A percentile compares a stretch with the other conserved stretches of the same genome.
phyloP scores from a whole-genome alignment of 23 tunicate species.

The Styela plicata region DNA sequence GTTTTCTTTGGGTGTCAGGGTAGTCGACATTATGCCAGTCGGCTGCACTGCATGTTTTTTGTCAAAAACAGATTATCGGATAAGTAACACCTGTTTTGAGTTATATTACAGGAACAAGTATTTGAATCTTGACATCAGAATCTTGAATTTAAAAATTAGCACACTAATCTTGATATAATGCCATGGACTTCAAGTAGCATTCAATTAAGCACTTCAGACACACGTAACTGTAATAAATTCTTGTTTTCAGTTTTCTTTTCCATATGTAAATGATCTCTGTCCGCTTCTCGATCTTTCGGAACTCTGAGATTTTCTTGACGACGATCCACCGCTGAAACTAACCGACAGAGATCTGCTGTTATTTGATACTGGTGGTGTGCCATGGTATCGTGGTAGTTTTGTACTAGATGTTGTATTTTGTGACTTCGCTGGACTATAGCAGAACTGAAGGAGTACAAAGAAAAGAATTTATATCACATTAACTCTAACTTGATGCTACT shows the following conservation, averaged over 20 bases:
- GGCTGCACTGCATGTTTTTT: no score
- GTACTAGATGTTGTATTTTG: not conserved
- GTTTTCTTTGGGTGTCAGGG: no score
- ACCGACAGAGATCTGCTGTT: not conserved
- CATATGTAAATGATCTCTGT: not conserved
- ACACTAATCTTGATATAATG: no score
- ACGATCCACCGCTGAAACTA: not conserved
- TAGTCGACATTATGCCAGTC: no score
- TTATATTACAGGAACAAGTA: no score
- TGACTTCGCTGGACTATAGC: not conserved
- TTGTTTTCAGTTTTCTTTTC: conserved; percentile 15
- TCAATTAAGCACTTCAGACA: no score
- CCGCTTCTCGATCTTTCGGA: conserved; percentile 1
- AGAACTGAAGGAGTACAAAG: not conserved
- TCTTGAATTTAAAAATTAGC: no score
- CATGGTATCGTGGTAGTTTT: not conserved
- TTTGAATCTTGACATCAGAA: no score
- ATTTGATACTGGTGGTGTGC: not conserved
- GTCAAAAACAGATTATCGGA: no score
- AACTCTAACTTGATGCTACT: no score
- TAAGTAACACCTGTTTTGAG: no score
- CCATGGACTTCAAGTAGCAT: no score
- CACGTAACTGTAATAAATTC: not conserved
- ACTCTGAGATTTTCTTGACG: not conserved
- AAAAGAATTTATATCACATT: not conserved